Evolutionary conservation across 2,888 invertebrate genomes (phyloP), one percentile per base, ranked within the genome.

Genomic region (Creontiades dilutus): DNA sequence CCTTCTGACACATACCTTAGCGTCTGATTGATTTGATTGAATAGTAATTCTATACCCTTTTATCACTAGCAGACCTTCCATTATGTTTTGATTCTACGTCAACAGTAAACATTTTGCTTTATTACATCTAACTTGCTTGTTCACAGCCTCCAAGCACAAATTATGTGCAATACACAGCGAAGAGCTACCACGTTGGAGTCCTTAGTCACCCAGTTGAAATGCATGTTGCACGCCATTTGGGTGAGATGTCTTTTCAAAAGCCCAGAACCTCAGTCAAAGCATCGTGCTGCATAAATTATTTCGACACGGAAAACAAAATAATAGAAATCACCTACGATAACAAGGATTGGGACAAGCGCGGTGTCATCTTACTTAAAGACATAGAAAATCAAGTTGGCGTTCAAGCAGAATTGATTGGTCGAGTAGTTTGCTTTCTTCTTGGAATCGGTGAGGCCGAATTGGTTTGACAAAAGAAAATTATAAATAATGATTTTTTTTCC

Each of bases 371-470:
- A 2, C 27, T 86, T 16, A 86, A 76, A 16, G 86, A 86, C 27
- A 75, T 86, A 13, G 86, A 86, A n/a, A 76, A 76, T 23, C 75
- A 86, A n/a, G 19, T 27, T 46, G 57, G 76, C 12, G 75, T 48
- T 5, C 75, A 86, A 68, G 76, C 23, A 0, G 86, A 86, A 27
- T 23, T 86, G 27, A 86, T 86, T 16, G 86, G 86, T 4, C 86
- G 86, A 4, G 86, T 86, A 3, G 76, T 86, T 75, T 86, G 86
- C 47, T 86, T 86, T 16, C 68, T 86, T n/a, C 47, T 86, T 28
- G 86, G 86, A 47, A 75, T 86, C 19, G 47, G 48, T 37, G 86
- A 86, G 27, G 28, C 16, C 12, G 86, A 86, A 27, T 61, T 82
- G 68, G 68, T 68, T 23, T 68, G 19, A 37, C 37, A 37, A 37